Base-by-base conservation (phyloP, 1,140 invertebrate species). In the Polypedilum vanderplanki region DNA sequence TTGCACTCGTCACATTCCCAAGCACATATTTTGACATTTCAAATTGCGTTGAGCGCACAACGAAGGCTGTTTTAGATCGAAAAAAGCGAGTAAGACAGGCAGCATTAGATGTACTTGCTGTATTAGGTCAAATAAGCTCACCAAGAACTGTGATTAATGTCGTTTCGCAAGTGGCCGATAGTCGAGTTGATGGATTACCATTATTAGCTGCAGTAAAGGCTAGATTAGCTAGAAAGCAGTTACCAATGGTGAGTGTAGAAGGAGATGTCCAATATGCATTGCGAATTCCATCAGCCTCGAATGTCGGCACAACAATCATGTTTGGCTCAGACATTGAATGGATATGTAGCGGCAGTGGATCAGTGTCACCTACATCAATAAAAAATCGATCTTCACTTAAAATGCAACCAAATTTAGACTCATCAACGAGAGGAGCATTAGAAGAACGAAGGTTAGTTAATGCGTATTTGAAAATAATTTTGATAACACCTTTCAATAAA, bases 101-200 rank as follows among this genome's bases (percentile, higher is more conserved):
- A 3, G 87, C 92, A 0, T 83, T 95, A n/a, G 93, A 95, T 80
- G 89, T 91, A 73, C 81, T 94, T 73, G 90, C 93, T 3, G 88
- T 91, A 24, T 80, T 95, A 4, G 90, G 90, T 3, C 91, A 94
- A 80, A 87, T 91, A 40, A 87, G 91, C 76, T 88, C 88, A 22
- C 82, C 88, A 24, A 77, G 80, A 5, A 76, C 78, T 18, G 84
- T 88, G 17, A 75, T 88, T 22, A 78, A 84, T 73, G 84, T 84
- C 15, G 84, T 87, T 10, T 81, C 83, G 76, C 78, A 81, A 17
- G 83, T 85, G 20, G 80, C 83, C 0, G 81, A 81, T 41, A 80
- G 80, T 65, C 78, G 80, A 41, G 81, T 82, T 70, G 83, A 87
- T 76, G 80, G 82, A 18, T 77, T 83, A 17, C 77, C 83, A 18